Conservation (phyloP, 2,113 vertebrate genomes). For the Aspidoscelis tigris region DNA sequence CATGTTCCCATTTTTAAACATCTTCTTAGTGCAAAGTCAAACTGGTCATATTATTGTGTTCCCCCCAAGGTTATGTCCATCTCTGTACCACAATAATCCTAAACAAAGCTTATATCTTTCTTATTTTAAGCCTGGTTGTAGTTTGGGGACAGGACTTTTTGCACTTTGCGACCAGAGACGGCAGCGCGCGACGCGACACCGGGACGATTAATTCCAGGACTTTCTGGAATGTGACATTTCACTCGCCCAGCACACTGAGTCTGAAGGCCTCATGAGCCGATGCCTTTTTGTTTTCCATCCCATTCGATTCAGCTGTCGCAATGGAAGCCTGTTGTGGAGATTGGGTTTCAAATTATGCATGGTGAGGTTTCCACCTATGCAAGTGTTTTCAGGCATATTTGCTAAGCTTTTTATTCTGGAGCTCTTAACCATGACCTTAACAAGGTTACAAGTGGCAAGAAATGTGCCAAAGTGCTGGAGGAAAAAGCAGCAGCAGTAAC, state of each 20-base stretch:
- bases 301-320: constrained; percentile 49
- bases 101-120: constrained; percentile 70
- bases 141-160: constrained; percentile 41
- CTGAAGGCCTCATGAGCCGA: constrained; percentile 42
- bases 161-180: constrained; percentile 70
- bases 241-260: constrained; percentile 62
- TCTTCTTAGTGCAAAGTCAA: constrained; percentile 58
- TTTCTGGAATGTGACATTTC: constrained; percentile 80
- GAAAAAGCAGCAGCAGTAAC: constrained; percentile 8
- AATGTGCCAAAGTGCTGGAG: accelerated
- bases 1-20: constrained; percentile 57
- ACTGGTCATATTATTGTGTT: constrained; percentile 61
- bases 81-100: constrained; percentile 53
- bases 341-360: constrained; percentile 58
- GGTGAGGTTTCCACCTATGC: constrained; percentile 35
- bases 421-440: constrained; percentile 54
- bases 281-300: constrained; percentile 54
- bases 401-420: constrained; percentile 44
- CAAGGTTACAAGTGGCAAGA: not conserved
- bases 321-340: constrained; percentile 31
- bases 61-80: constrained; percentile 68
- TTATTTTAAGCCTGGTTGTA: constrained; percentile 72
- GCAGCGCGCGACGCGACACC: constrained; percentile 59
- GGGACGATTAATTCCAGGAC: constrained; percentile 65
- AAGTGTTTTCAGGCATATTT: constrained; percentile 58